Evolutionary conservation across 2,797 vertebrate genomes (phyloP).

Genomic region (Salarias fasciatus): DNA sequence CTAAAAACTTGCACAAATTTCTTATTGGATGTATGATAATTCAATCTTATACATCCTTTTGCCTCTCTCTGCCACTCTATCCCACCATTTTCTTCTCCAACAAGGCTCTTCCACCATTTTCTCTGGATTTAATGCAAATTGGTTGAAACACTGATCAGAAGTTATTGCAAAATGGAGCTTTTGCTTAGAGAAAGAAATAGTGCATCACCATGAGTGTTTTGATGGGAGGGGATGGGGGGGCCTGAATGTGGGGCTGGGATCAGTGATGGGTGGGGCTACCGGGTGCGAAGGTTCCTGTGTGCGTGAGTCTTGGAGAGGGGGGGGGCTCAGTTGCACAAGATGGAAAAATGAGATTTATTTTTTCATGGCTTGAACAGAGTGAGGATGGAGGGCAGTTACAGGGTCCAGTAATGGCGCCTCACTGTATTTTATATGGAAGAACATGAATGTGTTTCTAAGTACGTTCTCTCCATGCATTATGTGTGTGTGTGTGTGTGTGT

Average conservation of each 20-base stretch:
- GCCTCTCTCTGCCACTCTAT: conserved; percentile 13
- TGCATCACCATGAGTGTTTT: conserved; percentile 78
- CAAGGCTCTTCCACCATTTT: conserved; percentile 84
- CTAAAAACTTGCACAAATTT: conserved; percentile 21
- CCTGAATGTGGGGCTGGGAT: conserved; percentile 66
- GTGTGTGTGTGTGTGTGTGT: too few species aligned
- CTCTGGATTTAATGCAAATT: conserved; percentile 82
- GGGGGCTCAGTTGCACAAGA: conserved; percentile 78
- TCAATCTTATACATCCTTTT: conserved; percentile 55
- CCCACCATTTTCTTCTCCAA: neutral
- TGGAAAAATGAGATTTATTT: conserved; percentile 86
- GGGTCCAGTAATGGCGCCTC: conserved; percentile 75
- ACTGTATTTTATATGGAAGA: conserved; percentile 69
- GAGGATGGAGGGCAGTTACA: conserved; percentile 51
- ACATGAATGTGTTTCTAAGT: conserved; percentile 78
- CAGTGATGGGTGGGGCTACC: conserved; percentile 66
- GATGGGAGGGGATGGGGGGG: conserved; percentile 64
- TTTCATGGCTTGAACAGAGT: conserved; percentile 75
- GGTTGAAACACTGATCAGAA: conserved; percentile 84
- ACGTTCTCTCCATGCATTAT: conserved; percentile 59
- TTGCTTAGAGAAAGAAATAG: conserved; percentile 78
- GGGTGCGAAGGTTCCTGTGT: conserved; percentile 14
- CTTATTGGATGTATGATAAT: conserved; percentile 63
- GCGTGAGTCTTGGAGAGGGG: conserved; percentile 65
- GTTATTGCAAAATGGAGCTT: conserved; percentile 89